Evolutionary conservation across 2,888 invertebrate species (phyloP).

Genomic region (Ellobium chinense): DNA sequence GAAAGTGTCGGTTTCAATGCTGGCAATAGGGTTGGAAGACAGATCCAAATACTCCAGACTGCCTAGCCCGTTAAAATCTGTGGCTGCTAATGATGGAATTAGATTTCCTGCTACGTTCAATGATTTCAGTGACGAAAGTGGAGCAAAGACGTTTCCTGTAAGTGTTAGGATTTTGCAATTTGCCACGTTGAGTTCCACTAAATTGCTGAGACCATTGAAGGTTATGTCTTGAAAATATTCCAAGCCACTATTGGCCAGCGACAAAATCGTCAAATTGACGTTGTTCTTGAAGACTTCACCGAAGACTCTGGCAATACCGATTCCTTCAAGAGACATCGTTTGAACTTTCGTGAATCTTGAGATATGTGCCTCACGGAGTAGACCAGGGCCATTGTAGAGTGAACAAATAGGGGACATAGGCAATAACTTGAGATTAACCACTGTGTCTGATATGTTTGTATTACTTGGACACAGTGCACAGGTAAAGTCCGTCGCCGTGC

Average conservation of each 20-base stretch:
- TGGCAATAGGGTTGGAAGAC: constrained; percentile 15
- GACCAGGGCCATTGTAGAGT: too few species aligned
- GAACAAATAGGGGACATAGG: not conserved
- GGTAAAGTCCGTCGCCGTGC: too few species aligned
- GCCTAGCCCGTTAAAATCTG: not conserved
- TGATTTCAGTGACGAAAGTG: not conserved
- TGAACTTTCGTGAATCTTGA: not conserved
- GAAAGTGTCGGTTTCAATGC: constrained; percentile 8
- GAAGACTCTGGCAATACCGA: not conserved
- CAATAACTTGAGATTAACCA: not conserved
- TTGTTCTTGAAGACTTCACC: not conserved
- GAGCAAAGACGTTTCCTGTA: too few species aligned
- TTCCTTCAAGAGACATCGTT: not conserved
- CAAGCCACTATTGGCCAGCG: constrained; percentile 8
- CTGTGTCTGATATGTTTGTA: not conserved
- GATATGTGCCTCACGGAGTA: not conserved
- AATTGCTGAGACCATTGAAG: too few species aligned
- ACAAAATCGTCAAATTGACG: constrained; percentile 11
- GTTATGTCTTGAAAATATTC: too few species aligned
- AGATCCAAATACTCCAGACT: constrained; percentile 41
- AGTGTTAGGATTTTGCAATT: too few species aligned
- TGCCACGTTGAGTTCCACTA: too few species aligned
- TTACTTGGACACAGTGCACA: constrained; percentile 2
- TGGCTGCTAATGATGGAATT: not conserved
- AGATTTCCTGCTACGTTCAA: constrained; percentile 3